A percentile compares a stretch with the other conserved stretches of the same genome.
phyloP scores from a whole-genome alignment of 2,888 invertebrate genomes.

The Ochropleura leucogaster region DNA sequence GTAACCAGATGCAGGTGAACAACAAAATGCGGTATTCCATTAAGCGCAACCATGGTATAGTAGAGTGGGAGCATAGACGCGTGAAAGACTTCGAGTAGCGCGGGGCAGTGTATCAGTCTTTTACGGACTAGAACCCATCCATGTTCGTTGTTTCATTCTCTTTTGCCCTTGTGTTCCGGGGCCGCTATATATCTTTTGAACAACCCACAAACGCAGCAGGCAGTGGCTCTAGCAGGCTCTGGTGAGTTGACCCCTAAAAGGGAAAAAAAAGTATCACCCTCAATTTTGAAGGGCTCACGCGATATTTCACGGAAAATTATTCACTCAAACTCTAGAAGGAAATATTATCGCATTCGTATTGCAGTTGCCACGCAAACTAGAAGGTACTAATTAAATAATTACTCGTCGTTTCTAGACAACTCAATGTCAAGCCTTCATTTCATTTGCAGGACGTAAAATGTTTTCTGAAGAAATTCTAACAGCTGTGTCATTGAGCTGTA shows the following conservation, averaged over 20 bases:
- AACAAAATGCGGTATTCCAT: not conserved
- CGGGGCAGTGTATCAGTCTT: no score
- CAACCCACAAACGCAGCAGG: no score
- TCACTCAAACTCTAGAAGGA: slow-evolving; percentile 16
- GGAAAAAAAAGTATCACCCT: slow-evolving; percentile 18
- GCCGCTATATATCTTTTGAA: no score
- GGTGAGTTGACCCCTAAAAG: not conserved
- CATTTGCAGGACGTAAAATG: slow-evolving; percentile 30
- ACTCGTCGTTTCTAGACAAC: slow-evolving; percentile 29
- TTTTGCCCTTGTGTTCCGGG: no score
- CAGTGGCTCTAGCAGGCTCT: no score
- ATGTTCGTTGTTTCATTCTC: no score
- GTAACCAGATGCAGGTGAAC: not conserved
- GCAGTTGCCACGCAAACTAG: slow-evolving; percentile 36
- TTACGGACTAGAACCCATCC: no score
- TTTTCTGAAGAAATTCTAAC: slow-evolving; percentile 35
- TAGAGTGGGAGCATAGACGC: not conserved
- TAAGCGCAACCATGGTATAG: not conserved
- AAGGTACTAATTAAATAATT: slow-evolving; percentile 51
- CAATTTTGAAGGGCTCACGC: not conserved
- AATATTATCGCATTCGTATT: slow-evolving; percentile 32
- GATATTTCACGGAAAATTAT: slow-evolving; percentile 22
- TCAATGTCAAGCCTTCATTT: slow-evolving; percentile 48
- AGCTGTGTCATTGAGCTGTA: slow-evolving; percentile 31
- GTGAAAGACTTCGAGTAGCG: not conserved